Base-by-base conservation (phyloP, 2,888 invertebrate species). In the Mesopsocus fuscifrons region DNA sequence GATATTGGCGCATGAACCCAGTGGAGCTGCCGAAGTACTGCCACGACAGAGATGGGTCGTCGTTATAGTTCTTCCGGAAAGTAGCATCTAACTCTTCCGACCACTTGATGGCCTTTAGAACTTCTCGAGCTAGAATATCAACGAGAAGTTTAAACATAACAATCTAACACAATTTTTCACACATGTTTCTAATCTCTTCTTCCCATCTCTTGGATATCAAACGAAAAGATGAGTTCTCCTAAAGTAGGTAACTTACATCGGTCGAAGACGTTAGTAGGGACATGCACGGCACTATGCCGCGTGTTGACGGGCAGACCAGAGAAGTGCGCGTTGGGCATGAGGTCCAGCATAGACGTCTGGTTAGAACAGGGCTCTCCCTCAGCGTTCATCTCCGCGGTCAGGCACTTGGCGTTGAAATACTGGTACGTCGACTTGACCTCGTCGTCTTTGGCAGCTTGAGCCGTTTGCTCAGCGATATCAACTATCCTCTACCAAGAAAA, bases 11-110 rank as follows among this genome's bases (percentile, higher is more conserved):
- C 60, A 97, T 74, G 62, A 95, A 95, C 41, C 98, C 98, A 2
- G 78, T 70, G n/a, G 91, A 81, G 43, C 92, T 91, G 42, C 97
- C 94, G 64, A 91, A 98, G 65, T 92, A 94, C 65, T 98, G 98
- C 91, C 95, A 98, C n/a, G 88, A 85, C 33, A 94, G 68, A 2
- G 84, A 79, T 1, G 89, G 84, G 63, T 94, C 89, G 49, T 76
- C 75, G 57, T 85, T 80, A 58, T 84, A 83, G 67, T 95, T 95
- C 58, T 81, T 81, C 52, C 76, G 75, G 63, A 94, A 95, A 48
- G 83, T 67, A 16, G 80, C 77, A 61, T 95, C 89, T 57, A 98
- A 67, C 56, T 83, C 81, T 52, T 85, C 80, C 43, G 94, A 92
- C 97, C 97, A 98, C 54, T 83, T 79, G 51, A 97, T 84, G 43